Base-by-base conservation (phyloP, 2,113 vertebrate species). In the Eulemur rufifrons region DNA sequence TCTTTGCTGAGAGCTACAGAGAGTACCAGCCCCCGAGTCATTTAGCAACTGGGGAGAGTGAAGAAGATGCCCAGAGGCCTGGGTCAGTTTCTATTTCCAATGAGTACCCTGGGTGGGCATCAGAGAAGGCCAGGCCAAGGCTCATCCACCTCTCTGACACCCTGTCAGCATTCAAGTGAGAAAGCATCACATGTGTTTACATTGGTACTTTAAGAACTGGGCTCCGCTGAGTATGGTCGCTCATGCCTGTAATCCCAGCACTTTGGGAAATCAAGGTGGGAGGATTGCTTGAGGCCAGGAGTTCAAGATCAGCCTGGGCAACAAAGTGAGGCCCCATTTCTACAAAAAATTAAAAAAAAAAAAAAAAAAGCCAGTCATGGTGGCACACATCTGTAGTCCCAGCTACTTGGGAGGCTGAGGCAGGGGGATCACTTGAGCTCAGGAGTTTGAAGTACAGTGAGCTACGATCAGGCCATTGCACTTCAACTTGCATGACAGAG, bases 161-260 rank as follows among this genome's bases (percentile, higher is more conserved):
- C 56, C 77, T 13, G 21, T 66, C 9, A 12, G 73, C 50, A 13
- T 5, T n/a, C 7, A 1, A 37, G 29, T 39, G 34, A 80, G 80
- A 45, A 45, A 47, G 18, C 32, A 52, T 7, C 4, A 6, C 15
- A 29, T 5, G 5, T 21, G 17, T 45, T 59, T n/a, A 18, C 0
- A 42, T 0, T 2, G 13, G 52, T 29, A 42, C 21, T 76, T 18
- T 3, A 61, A 0, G 0, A 20, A 13, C 1, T 1, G 52, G 81
- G 52, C n/a, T 34, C 59, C 0, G 0, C 23, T 29, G 25, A 11
- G 61, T 29, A 1, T 2, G 10, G 25, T 29, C 0, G 11, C 61
- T 63, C 61, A 63, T 0, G 61, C 25, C 61, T 63, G 11, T 63
- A 63, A 63, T 13, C 11, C 61, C 61, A 63, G 61, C 61, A 63